Evolutionary conservation across 2,888 invertebrate species (phyloP).

Genomic region (Pediacus dermestoides): DNA sequence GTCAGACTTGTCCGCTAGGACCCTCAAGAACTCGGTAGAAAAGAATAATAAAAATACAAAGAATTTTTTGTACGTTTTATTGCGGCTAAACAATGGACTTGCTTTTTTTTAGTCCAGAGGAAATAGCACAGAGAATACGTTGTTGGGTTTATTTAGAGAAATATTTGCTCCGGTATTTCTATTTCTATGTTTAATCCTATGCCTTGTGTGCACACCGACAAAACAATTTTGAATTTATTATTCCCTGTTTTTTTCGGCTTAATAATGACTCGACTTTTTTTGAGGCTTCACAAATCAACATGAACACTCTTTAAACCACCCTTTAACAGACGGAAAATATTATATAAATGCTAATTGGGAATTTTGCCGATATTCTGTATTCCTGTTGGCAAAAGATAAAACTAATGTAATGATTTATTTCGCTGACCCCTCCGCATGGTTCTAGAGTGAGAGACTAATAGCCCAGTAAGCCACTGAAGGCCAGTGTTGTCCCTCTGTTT

Average conservation of each 20-base stretch:
- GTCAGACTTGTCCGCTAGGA: slow-evolving; percentile 27
- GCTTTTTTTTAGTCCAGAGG: slow-evolving; percentile 29
- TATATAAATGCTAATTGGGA: slow-evolving; percentile 36
- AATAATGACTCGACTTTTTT: not conserved
- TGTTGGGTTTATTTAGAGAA: slow-evolving; percentile 31
- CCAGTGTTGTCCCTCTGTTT: slow-evolving; percentile 41
- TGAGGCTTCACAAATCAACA: slow-evolving; percentile 1
- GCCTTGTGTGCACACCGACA: slow-evolving; percentile 5
- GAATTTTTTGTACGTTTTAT: slow-evolving; percentile 34
- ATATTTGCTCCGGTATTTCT: slow-evolving; percentile 27
- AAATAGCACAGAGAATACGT: slow-evolving; percentile 30
- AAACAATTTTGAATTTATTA: slow-evolving; percentile 1
- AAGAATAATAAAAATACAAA: slow-evolving; percentile 34
- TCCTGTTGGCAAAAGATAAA: slow-evolving; percentile 40
- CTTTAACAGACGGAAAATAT: slow-evolving; percentile 27
- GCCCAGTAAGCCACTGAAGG: slow-evolving; percentile 28
- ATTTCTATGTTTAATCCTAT: slow-evolving; percentile 16
- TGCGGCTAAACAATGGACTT: slow-evolving; percentile 31
- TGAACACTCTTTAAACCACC: slow-evolving; percentile 21
- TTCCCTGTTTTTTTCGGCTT: not conserved
- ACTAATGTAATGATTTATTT: slow-evolving; percentile 40
- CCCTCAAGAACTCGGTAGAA: slow-evolving; percentile 24
- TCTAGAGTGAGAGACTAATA: slow-evolving; percentile 31
- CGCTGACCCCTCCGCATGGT: slow-evolving; percentile 24
- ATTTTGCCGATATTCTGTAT: slow-evolving; percentile 31